Conservation (phyloP, 2,888 invertebrate species). For the Orthosia incerta region DNA sequence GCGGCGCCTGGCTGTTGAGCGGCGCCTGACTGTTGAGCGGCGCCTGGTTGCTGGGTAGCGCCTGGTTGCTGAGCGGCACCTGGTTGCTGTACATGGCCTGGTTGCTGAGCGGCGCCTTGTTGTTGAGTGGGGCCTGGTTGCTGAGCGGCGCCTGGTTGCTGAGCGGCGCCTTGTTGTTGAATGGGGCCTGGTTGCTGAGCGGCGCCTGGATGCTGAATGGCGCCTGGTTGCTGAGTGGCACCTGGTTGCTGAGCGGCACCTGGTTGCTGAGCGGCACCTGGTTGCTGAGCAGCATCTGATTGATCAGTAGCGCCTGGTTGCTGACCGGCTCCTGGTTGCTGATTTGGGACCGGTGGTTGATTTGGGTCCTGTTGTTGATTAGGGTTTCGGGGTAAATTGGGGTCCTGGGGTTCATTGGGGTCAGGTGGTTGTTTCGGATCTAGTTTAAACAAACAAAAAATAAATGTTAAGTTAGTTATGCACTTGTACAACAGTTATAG, state of each 20-base stretch:
- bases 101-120: neutral
- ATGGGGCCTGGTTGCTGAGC: neutral
- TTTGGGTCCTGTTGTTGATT: too few species aligned
- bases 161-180: neutral
- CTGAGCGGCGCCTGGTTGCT: neutral
- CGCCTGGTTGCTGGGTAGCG: neutral
- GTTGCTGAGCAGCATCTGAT: neutral
- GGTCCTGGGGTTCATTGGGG: too few species aligned
- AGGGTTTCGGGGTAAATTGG: too few species aligned
- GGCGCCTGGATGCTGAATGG: too few species aligned
- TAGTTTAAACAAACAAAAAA: neutral
- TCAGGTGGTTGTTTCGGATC: neutral
- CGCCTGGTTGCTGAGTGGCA: too few species aligned
- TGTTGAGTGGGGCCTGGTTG: neutral
- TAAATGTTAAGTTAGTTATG: neutral
- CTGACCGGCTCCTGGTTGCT: neutral
- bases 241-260: neutral
- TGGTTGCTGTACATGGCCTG: neutral
- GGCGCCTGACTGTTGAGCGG: neutral
- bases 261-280: neutral
- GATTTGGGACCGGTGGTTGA: neutral
- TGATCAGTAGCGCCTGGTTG: too few species aligned
- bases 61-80: neutral
- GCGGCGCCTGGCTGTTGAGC: neutral
- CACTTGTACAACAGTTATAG: too few species aligned